These are phyloP conservation scores for Apoderus coryli DNA, from an alignment of 2,888 invertebrate species.

Conservation along the genomic window DNA sequence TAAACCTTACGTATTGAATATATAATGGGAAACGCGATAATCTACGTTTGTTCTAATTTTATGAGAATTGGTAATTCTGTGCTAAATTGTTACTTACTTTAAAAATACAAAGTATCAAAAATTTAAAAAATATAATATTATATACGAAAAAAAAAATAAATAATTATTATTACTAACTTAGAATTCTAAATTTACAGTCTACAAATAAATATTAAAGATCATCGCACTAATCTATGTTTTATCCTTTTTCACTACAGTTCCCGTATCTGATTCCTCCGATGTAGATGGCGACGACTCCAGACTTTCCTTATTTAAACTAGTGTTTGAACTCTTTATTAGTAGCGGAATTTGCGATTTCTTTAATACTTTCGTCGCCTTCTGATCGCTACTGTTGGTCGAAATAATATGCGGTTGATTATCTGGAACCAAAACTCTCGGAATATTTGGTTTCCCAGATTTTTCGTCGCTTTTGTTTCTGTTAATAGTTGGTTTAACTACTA, in stretches of 20 bases:
- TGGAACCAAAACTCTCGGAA: constrained; percentile 36
- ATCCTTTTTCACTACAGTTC: constrained; percentile 31
- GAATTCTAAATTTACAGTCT: too few species aligned
- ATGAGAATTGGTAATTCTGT: too few species aligned
- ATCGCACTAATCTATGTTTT: too few species aligned
- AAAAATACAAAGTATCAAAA: too few species aligned
- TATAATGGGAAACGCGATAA: too few species aligned
- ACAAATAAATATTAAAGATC: too few species aligned
- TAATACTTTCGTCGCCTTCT: constrained; percentile 4
- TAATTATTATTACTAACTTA: too few species aligned
- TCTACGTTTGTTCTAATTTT: too few species aligned
- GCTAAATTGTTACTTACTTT: too few species aligned
- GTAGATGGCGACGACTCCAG: constrained; percentile 38
- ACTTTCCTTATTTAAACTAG: constrained; percentile 27
- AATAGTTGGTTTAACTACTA: constrained; percentile 45
- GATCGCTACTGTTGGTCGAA: constrained; percentile 10
- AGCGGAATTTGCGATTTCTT: constrained; percentile 31
- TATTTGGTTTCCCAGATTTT: constrained; percentile 24
- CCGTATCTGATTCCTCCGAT: constrained; percentile 32
- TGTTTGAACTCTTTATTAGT: constrained; percentile 22
- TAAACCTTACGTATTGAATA: too few species aligned
- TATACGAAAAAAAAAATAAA: too few species aligned
- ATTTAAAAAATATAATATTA: too few species aligned
- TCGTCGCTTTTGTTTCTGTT: constrained; percentile 25
- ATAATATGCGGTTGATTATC: constrained; percentile 22